Evolutionary conservation across 2,797 vertebrate genomes (phyloP).

Genomic region (Alauda arvensis): DNA sequence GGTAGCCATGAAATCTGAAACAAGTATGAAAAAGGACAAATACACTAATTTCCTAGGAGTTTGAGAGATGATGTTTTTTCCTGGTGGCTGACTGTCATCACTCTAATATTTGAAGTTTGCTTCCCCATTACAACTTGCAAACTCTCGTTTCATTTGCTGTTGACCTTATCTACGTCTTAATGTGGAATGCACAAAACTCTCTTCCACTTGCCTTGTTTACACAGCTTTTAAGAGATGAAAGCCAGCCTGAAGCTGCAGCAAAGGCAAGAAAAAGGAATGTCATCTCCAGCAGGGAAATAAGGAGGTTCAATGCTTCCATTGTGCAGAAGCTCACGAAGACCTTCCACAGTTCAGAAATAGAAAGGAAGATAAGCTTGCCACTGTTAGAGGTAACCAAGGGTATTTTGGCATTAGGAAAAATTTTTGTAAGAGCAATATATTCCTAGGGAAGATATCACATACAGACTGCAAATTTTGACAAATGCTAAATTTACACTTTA

Average conservation of each 20-base stretch:
- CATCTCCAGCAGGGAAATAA: background rate
- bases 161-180: background rate
- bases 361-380: background rate
- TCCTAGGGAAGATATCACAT: slow-evolving; percentile 25
- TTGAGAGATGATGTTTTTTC: background rate
- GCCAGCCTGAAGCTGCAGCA: background rate
- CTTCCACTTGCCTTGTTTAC: background rate
- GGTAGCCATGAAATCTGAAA: slow-evolving; percentile 7
- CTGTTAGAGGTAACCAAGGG: background rate
- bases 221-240: background rate
- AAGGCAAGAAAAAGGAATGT: background rate
- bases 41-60: slow-evolving; percentile 2
- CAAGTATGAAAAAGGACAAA: slow-evolving; percentile 10
- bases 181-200: background rate
- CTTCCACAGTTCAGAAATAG: background rate
- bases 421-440: slow-evolving; percentile 17
- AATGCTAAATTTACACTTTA: slow-evolving; percentile 63
- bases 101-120: background rate
- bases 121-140: background rate
- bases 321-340: background rate
- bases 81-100: background rate
- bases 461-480: slow-evolving; percentile 34
- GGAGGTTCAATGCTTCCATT: background rate
- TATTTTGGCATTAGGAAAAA: slow-evolving; percentile 30
- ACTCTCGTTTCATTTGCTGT: background rate